Conservation (phyloP, 2,113 vertebrate species). For the Dissostichus mawsoni region DNA sequence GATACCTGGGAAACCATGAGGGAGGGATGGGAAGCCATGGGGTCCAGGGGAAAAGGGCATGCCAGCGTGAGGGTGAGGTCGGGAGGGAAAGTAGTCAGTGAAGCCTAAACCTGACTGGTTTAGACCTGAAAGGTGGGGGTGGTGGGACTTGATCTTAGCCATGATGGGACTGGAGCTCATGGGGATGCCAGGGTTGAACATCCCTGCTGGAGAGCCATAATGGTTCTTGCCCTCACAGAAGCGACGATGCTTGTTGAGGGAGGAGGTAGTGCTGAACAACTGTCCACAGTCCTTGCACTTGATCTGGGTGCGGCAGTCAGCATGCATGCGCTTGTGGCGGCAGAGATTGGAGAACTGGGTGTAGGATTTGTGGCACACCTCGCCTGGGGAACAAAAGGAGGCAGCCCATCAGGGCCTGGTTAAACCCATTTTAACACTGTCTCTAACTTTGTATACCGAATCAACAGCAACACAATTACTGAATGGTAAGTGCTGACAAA, state of each 20-base stretch:
- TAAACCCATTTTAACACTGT: conserved; percentile 88
- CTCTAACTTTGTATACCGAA: conserved; percentile 79
- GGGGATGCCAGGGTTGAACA: conserved; percentile 94
- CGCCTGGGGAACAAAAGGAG: conserved; percentile 88
- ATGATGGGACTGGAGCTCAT: conserved; percentile 92
- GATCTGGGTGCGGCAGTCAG: conserved; percentile 99
- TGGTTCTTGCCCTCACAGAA: conserved; percentile 99
- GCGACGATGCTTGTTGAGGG: conserved; percentile 99
- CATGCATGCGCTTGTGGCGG: conserved; percentile 99
- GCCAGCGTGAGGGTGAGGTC: conserved; percentile 88
- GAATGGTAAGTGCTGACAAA: conserved; percentile 26
- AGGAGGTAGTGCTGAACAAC: conserved; percentile 99
- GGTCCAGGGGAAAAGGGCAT: conserved; percentile 90
- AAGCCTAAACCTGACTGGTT: conserved; percentile 92
- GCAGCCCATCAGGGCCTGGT: conserved; percentile 84
- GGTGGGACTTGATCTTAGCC: conserved; percentile 93
- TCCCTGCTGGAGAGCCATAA: conserved; percentile 88
- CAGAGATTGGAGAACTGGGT: conserved; percentile 99
- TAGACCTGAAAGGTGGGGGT: conserved; percentile 84
- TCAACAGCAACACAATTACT: conserved; percentile 62
- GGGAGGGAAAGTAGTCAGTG: conserved; percentile 93
- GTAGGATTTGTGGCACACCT: conserved; percentile 99
- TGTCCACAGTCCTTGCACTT: conserved; percentile 99
- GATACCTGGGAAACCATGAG: conserved; percentile 92
- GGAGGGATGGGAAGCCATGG: conserved; percentile 86